Percentiles rank a stretch among this genome's conserved stretches.
Evolutionary conservation across 2,888 invertebrate genomes (phyloP).

Genomic region (Zhuqinia jingwanae): DNA sequence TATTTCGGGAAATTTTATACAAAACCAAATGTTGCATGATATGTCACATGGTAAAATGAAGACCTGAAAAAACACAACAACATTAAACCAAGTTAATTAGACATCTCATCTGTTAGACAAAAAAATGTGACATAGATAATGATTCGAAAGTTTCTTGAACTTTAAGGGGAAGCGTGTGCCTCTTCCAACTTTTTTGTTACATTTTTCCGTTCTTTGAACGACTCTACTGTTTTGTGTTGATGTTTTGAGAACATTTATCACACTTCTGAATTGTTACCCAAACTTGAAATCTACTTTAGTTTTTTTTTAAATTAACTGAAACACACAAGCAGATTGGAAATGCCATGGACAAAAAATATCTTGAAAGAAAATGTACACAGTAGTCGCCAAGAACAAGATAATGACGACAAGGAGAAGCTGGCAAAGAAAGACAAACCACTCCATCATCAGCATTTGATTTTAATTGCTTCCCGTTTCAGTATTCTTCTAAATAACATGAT

Average conservation of each 20-base stretch:
- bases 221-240: too few relatives aligned
- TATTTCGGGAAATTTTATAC: too few relatives aligned
- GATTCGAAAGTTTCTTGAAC: constrained; percentile 62
- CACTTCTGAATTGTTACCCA: background rate
- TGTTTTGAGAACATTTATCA: too few relatives aligned
- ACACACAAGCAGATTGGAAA: background rate
- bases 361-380: too few relatives aligned
- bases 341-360: background rate
- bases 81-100: background rate
- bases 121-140: constrained; percentile 59
- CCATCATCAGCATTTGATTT: constrained; percentile 43
- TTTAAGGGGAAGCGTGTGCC: constrained; percentile 27
- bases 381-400: constrained; percentile 22
- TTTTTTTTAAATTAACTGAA: background rate
- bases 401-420: constrained; percentile 5
- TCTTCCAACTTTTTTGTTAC: constrained; percentile 25
- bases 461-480: constrained; percentile 46
- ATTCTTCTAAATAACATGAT: constrained; percentile 18
- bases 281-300: background rate
- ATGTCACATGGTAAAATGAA: background rate
- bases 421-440: constrained; percentile 41
- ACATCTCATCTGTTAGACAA: background rate
- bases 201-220: too few relatives aligned
- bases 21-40: background rate
- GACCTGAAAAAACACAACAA: too few relatives aligned